Base-by-base conservation (phyloP, 2,797 vertebrate genomes). In the Pseudotriccus pelzelni region DNA sequence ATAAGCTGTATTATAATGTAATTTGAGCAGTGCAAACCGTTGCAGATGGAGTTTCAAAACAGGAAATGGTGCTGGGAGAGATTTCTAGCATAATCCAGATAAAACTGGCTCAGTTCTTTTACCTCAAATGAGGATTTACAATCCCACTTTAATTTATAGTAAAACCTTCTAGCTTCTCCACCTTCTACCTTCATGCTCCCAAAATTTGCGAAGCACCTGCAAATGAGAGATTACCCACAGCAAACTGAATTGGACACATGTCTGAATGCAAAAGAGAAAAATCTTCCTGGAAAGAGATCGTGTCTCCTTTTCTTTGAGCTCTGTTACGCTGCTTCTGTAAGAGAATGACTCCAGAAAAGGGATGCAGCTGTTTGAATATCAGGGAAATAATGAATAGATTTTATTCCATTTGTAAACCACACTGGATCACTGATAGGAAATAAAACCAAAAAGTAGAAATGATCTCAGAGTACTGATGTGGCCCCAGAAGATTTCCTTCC, bases 361-460 rank as follows among this genome's bases (percentile, higher is more conserved):
- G 13, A 56, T 87, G 32, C 36, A 83, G 49, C 50, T 59, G 58
- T 77, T 89, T 66, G 69, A 97, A 93, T 97, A 89, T 85, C 56
- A 84, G 28, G 83, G 36, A 44, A 74, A 96, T 87, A 95, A 96
- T 91, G 62, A 96, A 89, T 81, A 86, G 46, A 84, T 90, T 97
- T 96, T 93, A 92, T 94, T 84, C 93, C 63, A 81, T 95, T 96
- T 92, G 75, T 89, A 97, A 97, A 84, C 60, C 52, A 91, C 82
- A 64, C 50, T 91, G 73, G 88, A 97, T 97, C 94, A 72, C 90
- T 94, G 96, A 94, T 53, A 82, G 77, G 86, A 97, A 96, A 97
- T 96, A 96, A 97, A 97, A 90, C 77, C 49, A 89, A 93, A 96
- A 97, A 97, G 79, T 87, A 70, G 83, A 97, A 97, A 94, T 95